Conservation (phyloP, 2,113 vertebrate genomes). For the Butorides virescens region DNA sequence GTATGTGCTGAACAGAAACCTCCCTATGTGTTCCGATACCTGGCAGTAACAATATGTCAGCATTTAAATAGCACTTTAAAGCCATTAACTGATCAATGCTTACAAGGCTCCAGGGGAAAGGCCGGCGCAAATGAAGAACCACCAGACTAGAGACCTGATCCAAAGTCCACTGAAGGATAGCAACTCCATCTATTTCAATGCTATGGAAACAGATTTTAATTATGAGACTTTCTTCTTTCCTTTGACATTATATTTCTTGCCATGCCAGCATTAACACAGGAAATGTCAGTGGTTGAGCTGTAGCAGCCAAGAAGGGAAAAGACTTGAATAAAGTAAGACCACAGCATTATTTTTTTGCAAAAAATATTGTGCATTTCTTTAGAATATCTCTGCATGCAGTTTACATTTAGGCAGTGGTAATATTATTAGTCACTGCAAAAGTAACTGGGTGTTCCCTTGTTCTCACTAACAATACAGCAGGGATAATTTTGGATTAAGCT, state of each 20-base stretch:
- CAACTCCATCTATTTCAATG: background rate
- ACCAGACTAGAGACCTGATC: background rate
- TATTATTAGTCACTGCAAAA: conserved; percentile 49
- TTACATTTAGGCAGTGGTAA: conserved; percentile 32
- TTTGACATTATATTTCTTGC: background rate
- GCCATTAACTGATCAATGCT: conserved; percentile 51
- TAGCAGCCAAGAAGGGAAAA: background rate
- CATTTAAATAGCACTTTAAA: conserved; percentile 34
- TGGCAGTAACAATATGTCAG: background rate
- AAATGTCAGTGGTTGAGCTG: background rate
- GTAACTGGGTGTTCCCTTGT: conserved; percentile 54
- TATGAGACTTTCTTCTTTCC: background rate
- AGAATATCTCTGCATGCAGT: background rate
- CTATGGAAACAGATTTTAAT: background rate
- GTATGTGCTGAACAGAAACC: background rate
- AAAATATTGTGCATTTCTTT: background rate
- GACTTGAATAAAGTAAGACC: background rate
- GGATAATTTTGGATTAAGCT: conserved; percentile 49
- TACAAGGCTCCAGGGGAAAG: conserved; percentile 14
- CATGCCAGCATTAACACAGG: background rate
- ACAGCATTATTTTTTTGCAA: background rate
- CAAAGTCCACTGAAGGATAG: background rate
- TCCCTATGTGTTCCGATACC: background rate
- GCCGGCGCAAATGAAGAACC: background rate
- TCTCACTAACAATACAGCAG: conserved; percentile 9